These are phyloP conservation scores for Echinarachnius parma DNA, from an alignment of 53 echinoderm and acorn worm genomes.

Conservation along the genomic window DNA sequence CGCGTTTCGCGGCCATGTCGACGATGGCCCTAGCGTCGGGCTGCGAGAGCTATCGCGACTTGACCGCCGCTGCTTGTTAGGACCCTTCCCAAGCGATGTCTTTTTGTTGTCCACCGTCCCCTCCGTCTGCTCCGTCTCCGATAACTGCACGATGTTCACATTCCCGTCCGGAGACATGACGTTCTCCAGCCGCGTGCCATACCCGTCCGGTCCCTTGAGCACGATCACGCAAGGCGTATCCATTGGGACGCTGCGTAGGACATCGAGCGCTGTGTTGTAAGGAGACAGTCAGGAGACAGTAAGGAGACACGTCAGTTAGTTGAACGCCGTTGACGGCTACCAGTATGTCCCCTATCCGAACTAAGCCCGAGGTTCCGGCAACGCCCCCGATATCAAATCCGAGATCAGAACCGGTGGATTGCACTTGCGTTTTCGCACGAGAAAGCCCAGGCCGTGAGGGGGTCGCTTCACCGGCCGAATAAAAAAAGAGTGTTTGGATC, in stretches of 20 bases:
- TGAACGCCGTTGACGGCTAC: constrained; percentile 96
- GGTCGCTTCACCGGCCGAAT: constrained; percentile 91
- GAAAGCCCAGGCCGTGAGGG: constrained; percentile 88
- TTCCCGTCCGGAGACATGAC: constrained; percentile 78
- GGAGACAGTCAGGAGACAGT: too few species aligned
- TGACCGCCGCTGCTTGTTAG: constrained; percentile 63
- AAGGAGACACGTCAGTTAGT: constrained; percentile 81
- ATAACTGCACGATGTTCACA: constrained; percentile 73
- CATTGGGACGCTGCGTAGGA: constrained; percentile 92
- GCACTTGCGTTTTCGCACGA: constrained; percentile 96
- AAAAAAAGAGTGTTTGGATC: constrained; percentile 95
- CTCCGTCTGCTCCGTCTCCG: constrained; percentile 57
- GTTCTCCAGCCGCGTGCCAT: constrained; percentile 80
- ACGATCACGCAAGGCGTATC: constrained; percentile 91
- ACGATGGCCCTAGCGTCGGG: constrained; percentile 58
- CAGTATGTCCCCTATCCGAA: constrained; percentile 87
- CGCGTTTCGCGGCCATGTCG: constrained; percentile 71
- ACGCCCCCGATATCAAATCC: constrained; percentile 94
- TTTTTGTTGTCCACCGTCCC: constrained; percentile 34
- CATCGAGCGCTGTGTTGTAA: constrained; percentile 92
- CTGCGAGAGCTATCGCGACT: constrained; percentile 63
- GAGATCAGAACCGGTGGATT: constrained; percentile 95
- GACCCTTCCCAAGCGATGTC: constrained; percentile 46
- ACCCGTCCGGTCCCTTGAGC: constrained; percentile 87
- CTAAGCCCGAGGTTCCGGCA: constrained; percentile 83